phyloP scores from a whole-genome alignment of 2,888 invertebrate genomes.

The Apoda limacodes region DNA sequence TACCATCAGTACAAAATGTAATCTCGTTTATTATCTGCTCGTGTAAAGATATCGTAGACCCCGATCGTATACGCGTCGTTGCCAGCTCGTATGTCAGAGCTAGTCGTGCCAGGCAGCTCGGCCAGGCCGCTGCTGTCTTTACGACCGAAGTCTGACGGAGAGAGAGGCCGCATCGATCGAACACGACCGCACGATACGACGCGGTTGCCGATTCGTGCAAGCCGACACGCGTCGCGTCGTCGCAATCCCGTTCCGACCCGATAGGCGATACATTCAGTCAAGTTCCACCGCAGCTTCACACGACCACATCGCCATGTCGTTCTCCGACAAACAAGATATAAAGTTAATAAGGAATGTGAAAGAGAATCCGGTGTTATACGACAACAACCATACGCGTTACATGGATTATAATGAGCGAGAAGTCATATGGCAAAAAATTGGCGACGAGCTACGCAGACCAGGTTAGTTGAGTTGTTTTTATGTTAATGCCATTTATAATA shows the following conservation, averaged over 20 bases:
- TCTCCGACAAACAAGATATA: slow-evolving; percentile 39
- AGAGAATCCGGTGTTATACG: slow-evolving; percentile 42
- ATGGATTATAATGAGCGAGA: slow-evolving; percentile 43
- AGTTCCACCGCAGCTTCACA: no score
- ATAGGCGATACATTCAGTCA: no score
- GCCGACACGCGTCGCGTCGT: neutral
- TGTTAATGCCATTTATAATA: neutral
- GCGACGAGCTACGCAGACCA: slow-evolving; percentile 40
- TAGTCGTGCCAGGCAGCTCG: neutral
- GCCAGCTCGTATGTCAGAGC: neutral
- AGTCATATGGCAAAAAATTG: slow-evolving; percentile 55
- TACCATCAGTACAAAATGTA: no score
- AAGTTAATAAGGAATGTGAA: slow-evolving; percentile 42
- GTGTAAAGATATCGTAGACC: no score
- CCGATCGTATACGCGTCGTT: neutral
- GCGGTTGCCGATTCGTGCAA: neutral
- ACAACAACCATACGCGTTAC: slow-evolving; percentile 42
- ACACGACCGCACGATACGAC: neutral
- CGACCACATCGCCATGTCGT: slow-evolving; percentile 26
- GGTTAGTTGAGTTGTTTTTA: slow-evolving; percentile 30
- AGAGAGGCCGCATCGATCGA: neutral
- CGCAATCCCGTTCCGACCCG: no score
- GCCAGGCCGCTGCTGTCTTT: neutral
- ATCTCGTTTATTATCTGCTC: no score
- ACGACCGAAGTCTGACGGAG: neutral